Conservation (phyloP, 2,797 vertebrate species). For the Lepilemur septentrionalis region DNA sequence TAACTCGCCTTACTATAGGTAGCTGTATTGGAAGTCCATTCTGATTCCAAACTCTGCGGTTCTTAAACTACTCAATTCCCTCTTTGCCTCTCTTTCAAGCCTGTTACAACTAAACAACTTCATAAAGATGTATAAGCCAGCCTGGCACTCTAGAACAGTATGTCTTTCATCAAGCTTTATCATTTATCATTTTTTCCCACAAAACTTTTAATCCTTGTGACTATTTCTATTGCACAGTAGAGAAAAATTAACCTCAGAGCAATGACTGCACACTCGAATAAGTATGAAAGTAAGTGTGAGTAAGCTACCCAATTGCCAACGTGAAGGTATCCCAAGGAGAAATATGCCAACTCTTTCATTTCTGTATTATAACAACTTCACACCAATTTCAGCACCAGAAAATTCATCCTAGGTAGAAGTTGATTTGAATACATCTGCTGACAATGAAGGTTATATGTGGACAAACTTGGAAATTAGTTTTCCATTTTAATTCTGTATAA, state of each 20-base stretch:
- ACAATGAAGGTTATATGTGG: not conserved
- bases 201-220: not conserved
- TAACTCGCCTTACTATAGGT: not conserved
- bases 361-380: not conserved
- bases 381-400: not conserved
- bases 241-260: not conserved
- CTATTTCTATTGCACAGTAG: not conserved
- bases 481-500: not conserved
- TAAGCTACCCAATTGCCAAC: not conserved
- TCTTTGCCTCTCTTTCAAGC: not conserved
- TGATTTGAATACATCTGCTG: not conserved
- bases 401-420: not conserved
- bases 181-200: not conserved
- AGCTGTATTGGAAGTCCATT: not conserved
- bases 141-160: not conserved
- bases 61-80: not conserved
- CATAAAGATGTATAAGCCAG: not conserved
- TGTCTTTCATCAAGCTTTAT: not conserved
- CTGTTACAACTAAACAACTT: not conserved
- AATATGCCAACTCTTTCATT: not conserved
- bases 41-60: not conserved
- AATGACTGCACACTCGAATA: not conserved
- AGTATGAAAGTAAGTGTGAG: not conserved
- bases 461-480: not conserved
- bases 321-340: not conserved